Evolutionary conservation across 2,113 vertebrate species (phyloP).

Genomic region (Cavia porcellus): DNA sequence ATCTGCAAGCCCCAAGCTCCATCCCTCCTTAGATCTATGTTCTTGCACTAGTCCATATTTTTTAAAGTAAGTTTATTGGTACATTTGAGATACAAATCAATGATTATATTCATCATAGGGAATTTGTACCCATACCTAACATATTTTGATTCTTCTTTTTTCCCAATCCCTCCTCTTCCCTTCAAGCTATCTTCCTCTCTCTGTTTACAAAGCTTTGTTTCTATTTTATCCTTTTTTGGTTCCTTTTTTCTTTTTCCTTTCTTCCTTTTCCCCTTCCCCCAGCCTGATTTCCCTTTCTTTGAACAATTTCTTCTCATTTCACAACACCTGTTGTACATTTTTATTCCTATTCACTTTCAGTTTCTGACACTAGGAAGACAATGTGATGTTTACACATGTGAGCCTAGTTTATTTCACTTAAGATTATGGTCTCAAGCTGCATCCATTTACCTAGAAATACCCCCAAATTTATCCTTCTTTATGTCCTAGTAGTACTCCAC

Average conservation of each 20-base stretch:
- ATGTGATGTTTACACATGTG: not conserved
- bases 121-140: not conserved
- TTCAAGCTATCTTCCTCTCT: not conserved
- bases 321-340: not conserved
- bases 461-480: not conserved
- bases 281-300: not conserved
- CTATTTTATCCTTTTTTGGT: not conserved
- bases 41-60: not conserved
- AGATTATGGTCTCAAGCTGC: not conserved
- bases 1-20: not conserved
- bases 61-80: not conserved
- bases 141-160: not conserved
- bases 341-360: not conserved
- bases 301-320: not conserved
- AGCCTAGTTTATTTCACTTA: not conserved
- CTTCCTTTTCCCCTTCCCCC: not conserved
- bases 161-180: not conserved
- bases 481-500: not conserved
- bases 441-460: not conserved
- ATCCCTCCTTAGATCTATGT: not conserved
- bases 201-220: not conserved
- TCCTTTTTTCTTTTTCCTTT: not conserved
- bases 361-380: not conserved
- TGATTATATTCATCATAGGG: not conserved
- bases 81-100: not conserved